Base-by-base conservation (phyloP, 2,888 invertebrate genomes). In the Lordiphosa fenestrarum region DNA sequence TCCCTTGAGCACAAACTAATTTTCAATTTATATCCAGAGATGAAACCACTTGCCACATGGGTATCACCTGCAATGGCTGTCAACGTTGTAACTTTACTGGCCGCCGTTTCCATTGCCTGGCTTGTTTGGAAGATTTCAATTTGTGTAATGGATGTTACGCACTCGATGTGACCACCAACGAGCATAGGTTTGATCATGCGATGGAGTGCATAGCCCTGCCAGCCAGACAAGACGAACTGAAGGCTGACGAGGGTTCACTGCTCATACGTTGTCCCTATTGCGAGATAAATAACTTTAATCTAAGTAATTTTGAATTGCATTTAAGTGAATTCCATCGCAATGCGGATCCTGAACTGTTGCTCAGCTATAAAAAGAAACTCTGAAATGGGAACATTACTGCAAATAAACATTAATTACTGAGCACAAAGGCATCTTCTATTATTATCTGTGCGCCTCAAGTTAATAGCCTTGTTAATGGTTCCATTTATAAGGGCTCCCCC, bases 141-240 rank as follows among this genome's bases (percentile, higher is more conserved):
- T 41, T 61, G 21, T 60, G 60, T 40, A 39, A 48, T 13, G 39
- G 40, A 1, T 64, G 64, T 52, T 64, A 54, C n/a, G 52, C 52
- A 6, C 36, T 39, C 1, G 64, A 60, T 12, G 47, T 53, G 30
- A 60, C 48, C 39, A 53, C 55, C 33, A 10, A 44, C 9, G 53
- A 37, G 7, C 64, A 65, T 49, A 49, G 53, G 23, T 65, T 60
- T 37, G 64, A 65, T 38, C 60, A 65, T 50, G 55, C 64, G 7
- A 55, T 64, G 52, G n/a, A 41, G 3, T 55, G 59, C 36, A 30
- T 52, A 12, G 46, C 41, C 7, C 42, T 60, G 4, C 54, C 44
- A n/a, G 49, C 30, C 7, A 52, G 33, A 4, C 21, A 40, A 7
- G 23, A 25, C 9, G 15, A 44, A 12, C 13, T 39, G 19, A 7